Percentiles rank a stretch among this genome's conserved stretches.
Evolutionary conservation across 2,888 invertebrate species (phyloP).

Genomic region (Cephus pulcher): DNA sequence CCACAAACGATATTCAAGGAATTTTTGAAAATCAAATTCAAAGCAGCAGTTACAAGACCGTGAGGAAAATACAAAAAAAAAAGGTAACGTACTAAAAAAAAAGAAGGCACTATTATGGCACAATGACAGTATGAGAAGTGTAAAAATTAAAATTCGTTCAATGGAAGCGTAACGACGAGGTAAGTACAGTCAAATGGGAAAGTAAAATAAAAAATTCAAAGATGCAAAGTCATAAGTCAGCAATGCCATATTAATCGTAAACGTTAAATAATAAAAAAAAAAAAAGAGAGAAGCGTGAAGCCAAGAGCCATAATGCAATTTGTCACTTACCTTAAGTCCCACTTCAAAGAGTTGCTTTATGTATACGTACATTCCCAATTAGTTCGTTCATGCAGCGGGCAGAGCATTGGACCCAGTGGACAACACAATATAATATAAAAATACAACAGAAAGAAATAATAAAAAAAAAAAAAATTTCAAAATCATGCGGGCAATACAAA

Average conservation of each 20-base stretch:
- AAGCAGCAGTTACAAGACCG: background rate
- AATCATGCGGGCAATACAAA: slow-evolving; percentile 53
- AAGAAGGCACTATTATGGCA: background rate
- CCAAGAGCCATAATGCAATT: slow-evolving; percentile 48
- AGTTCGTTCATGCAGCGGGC: slow-evolving; percentile 61
- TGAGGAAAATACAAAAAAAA: background rate
- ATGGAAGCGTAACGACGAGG: no score
- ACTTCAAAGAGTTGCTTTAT: slow-evolving; percentile 15
- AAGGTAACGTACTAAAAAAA: background rate
- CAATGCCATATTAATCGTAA: background rate
- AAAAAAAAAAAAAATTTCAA: slow-evolving; percentile 22
- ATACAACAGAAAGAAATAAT: slow-evolving; percentile 19
- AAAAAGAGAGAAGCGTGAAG: slow-evolving; percentile 17
- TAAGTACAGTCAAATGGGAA: background rate
- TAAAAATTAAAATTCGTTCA: no score
- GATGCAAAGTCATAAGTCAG: background rate
- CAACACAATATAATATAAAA: slow-evolving; percentile 50
- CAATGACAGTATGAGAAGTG: background rate
- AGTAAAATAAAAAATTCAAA: background rate
- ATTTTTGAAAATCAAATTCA: background rate
- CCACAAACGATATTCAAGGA: background rate
- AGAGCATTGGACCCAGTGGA: slow-evolving; percentile 59
- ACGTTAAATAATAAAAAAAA: background rate
- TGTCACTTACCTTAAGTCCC: slow-evolving; percentile 49
- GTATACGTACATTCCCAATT: slow-evolving; percentile 55